Evolutionary conservation across 2,113 vertebrate species (phyloP).

Genomic region (Hemiprocne comata): DNA sequence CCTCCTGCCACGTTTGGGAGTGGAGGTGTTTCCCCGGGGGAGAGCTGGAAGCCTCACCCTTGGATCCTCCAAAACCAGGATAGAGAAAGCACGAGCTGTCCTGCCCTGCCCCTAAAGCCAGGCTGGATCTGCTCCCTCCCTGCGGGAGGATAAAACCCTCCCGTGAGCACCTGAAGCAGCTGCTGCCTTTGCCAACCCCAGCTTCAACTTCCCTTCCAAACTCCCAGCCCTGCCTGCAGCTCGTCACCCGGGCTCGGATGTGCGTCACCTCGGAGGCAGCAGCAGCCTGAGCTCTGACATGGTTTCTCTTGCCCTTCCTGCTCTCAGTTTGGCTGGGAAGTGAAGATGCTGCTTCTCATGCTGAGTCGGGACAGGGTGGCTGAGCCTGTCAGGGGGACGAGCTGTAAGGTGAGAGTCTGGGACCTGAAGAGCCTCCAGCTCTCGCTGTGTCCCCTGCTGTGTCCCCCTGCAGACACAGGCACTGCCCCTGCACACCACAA

Average conservation of each 20-base stretch:
- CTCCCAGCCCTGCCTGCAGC: rapidly evolving
- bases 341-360: background rate
- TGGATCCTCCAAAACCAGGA: background rate
- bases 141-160: background rate
- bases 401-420: background rate
- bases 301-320: background rate
- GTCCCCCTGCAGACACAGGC: too few relatives aligned
- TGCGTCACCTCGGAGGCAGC: background rate
- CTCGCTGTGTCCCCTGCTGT: too few relatives aligned
- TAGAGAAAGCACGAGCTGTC: background rate
- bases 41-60: background rate
- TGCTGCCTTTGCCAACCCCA: background rate
- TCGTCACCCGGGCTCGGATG: background rate
- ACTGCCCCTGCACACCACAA: rapidly evolving
- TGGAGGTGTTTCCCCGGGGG: background rate
- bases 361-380: background rate
- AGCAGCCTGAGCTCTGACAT: background rate
- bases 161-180: background rate
- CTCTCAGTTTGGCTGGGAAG: background rate
- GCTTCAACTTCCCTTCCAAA: background rate
- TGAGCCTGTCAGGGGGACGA: background rate
- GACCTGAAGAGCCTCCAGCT: background rate
- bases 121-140: background rate
- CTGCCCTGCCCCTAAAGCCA: background rate
- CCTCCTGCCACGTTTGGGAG: background rate